Base-by-base conservation (phyloP, 2,797 vertebrate genomes). In the Iguana delicatissima region DNA sequence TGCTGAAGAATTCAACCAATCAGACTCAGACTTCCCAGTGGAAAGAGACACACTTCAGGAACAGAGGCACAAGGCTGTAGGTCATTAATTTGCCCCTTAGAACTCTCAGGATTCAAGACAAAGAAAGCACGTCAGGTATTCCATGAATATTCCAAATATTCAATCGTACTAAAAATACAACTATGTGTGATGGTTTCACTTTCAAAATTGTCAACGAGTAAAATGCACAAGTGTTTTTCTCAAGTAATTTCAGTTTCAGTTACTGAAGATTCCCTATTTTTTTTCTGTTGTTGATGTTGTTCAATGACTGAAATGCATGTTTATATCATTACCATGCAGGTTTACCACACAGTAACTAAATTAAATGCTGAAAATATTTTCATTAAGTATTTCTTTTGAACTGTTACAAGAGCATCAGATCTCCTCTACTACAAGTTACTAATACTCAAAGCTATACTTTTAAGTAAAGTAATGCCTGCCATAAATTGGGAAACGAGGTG, bases 301-400 rank as follows among this genome's bases (percentile, higher is more conserved):
- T 86, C 69, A 0, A 0, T 4, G 2, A 32, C 9, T 1, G 20
- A 79, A 13, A 26, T 86, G 20, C 69, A 87, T 79, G n/a, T 20
- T 79, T 20, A 32, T 52, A 80, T 88, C 92, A 93, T 57, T 91
- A 86, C 9, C 80, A 87, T 90, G 90, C 88, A 92, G 76, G 89
- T 93, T 90, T 62, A 93, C 88, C 92, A 93, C n/a, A 50, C 46
- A 91, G 87, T 90, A 95, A 93, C 83, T 93, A 80, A 85, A 92
- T 92, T 38, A 94, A 94, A 88, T 87, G 77, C 90, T 94, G 93
- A 93, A 94, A 95, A 95, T 93, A 96, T 92, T 20, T 88, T 93
- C 93, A 95, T 91, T 94, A 93, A 91, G 94, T 93, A 94, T 93
- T 94, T 89, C 92, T 77, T 95, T 94, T 96, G 93, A 95, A 94